Evolutionary conservation across 2,113 vertebrate genomes (phyloP).

Genomic region (Odontesthes bonariensis): DNA sequence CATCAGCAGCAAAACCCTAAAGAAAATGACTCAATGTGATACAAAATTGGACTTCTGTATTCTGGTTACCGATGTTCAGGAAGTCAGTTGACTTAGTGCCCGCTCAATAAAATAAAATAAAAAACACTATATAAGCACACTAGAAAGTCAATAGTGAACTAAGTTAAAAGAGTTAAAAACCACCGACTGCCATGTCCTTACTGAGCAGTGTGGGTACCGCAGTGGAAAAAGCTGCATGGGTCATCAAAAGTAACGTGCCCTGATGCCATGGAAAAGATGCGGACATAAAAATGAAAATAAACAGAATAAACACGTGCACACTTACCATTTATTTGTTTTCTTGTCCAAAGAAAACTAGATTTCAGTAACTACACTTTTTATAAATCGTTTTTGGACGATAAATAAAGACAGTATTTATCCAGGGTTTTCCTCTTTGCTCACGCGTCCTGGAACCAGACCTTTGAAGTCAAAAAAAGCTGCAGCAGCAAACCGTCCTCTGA

Average conservation of each 20-base stretch:
- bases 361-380: neutral
- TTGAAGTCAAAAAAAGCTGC: conserved; percentile 83
- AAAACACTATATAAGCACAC: neutral
- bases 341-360: neutral
- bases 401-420: neutral
- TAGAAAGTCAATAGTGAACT: neutral
- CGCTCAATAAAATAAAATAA: too few relatives aligned
- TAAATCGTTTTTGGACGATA: neutral
- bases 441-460: neutral
- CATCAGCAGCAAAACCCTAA: neutral
- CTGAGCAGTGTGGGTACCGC: conserved; percentile 20
- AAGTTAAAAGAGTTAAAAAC: too few relatives aligned
- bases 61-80: neutral
- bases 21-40: neutral
- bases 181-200: neutral
- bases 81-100: neutral
- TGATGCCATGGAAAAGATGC: neutral
- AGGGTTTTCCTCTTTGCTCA: neutral
- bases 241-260: conserved; percentile 32
- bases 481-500: conserved; percentile 55
- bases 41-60: too few relatives aligned
- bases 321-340: conserved; percentile 36
- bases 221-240: conserved; percentile 35
- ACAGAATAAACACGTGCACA: neutral
- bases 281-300: neutral